Evolutionary conservation across 2,113 vertebrate species (phyloP).

Genomic region (Tyto alba): DNA sequence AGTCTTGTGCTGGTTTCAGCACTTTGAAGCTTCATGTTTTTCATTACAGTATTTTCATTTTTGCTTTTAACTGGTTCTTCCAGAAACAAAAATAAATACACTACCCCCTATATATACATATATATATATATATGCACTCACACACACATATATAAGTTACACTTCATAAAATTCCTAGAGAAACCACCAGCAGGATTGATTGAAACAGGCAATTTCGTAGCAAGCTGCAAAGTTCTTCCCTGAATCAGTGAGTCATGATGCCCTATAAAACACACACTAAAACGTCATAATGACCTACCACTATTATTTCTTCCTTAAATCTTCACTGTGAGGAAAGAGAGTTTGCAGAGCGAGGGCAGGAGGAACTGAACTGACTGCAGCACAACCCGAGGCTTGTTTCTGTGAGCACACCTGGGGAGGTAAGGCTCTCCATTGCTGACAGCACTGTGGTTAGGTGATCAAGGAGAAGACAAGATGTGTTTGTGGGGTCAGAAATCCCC

Average conservation of each 20-base stretch:
- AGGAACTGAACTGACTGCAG: neutral
- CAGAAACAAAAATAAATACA: neutral
- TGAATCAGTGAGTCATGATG: constrained; percentile 51
- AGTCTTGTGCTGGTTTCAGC: neutral
- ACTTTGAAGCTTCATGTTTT: neutral
- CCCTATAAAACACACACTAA: constrained; percentile 60
- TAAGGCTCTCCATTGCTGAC: neutral
- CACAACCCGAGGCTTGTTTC: neutral
- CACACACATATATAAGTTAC: neutral
- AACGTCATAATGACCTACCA: constrained; percentile 50
- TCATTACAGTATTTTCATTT: neutral
- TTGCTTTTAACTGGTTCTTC: neutral
- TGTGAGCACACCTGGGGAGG: accelerated
- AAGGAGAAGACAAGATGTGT: neutral
- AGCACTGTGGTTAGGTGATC: neutral
- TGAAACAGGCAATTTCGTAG: constrained; percentile 30
- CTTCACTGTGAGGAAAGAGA: neutral
- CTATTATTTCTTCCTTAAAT: constrained; percentile 47
- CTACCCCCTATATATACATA: neutral
- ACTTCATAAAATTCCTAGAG: constrained; percentile 39
- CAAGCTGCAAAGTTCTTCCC: constrained; percentile 38
- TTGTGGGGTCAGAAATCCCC: neutral
- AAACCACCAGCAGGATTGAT: constrained; percentile 31
- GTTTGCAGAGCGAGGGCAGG: neutral
- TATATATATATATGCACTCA: neutral